phyloP scores from a whole-genome alignment of 2,888 invertebrate genomes.

The Invenusta paracnida region DNA sequence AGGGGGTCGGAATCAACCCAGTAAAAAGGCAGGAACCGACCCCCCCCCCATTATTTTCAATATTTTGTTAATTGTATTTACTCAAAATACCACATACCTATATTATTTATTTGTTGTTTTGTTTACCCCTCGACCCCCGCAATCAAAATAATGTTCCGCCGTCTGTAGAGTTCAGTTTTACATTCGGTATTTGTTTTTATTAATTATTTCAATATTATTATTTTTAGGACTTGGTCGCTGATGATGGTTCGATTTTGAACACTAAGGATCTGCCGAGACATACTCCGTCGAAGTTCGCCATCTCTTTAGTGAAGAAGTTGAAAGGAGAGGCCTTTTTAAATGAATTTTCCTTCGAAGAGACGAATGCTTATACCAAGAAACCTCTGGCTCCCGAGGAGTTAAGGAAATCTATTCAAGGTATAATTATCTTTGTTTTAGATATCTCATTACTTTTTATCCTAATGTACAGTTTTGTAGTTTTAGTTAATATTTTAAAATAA shows the following conservation, averaged over 20 bases:
- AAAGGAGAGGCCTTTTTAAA: not conserved
- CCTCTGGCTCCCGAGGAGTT: not conserved
- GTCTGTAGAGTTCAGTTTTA: not conserved
- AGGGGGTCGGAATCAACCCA: not conserved
- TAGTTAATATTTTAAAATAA: not conserved
- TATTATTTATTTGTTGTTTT: not conserved
- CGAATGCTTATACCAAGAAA: not conserved
- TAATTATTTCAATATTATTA: not conserved
- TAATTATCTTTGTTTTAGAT: conserved; percentile 20
- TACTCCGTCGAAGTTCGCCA: not conserved
- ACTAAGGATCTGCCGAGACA: not conserved
- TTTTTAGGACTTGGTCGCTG: not conserved
- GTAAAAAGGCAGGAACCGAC: not conserved
- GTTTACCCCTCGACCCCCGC: not conserved
- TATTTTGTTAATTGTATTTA: not conserved
- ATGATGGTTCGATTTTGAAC: not conserved
- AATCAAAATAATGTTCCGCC: not conserved
- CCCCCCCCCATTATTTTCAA: too few relatives aligned
- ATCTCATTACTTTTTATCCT: not conserved
- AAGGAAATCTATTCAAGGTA: not conserved
- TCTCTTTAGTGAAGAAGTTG: not conserved
- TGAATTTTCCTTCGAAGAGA: conserved; percentile 9
- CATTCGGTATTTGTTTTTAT: not conserved
- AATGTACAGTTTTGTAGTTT: not conserved
- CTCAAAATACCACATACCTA: not conserved